Evolutionary conservation across 1,140 invertebrate genomes (phyloP).

Genomic region (Polypedilum pembai): DNA sequence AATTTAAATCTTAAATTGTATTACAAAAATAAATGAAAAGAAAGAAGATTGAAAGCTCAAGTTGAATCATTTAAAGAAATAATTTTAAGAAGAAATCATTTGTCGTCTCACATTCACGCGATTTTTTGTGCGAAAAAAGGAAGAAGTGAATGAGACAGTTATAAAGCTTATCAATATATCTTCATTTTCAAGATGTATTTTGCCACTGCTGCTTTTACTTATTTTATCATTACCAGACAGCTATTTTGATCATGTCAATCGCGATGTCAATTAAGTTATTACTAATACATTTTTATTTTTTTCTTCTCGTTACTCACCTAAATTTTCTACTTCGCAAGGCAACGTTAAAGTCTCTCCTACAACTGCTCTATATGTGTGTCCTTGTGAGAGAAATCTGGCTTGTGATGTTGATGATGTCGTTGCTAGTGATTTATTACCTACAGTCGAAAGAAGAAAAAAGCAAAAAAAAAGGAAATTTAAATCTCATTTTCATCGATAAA

Average conservation of each 20-base stretch:
- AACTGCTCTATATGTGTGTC: slow-evolving; percentile 63
- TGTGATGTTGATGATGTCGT: slow-evolving; percentile 34
- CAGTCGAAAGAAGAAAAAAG: not conserved
- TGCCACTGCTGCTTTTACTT: not conserved
- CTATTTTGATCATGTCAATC: slow-evolving; percentile 12
- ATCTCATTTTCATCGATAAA: slow-evolving; percentile 27
- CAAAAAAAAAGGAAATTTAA: not conserved
- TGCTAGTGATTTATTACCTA: slow-evolving; percentile 30
- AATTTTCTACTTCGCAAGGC: slow-evolving; percentile 67
- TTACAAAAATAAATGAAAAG: too few species aligned
- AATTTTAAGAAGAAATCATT: too few species aligned
- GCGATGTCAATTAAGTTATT: slow-evolving; percentile 24
- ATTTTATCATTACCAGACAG: not conserved
- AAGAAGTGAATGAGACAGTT: not conserved
- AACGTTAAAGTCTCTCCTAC: slow-evolving; percentile 64
- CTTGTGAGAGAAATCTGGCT: slow-evolving; percentile 61
- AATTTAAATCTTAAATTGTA: too few species aligned
- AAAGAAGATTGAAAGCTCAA: too few species aligned
- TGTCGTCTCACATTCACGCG: too few species aligned
- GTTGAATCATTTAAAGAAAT: too few species aligned
- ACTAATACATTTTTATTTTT: slow-evolving; percentile 18
- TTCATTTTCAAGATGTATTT: slow-evolving; percentile 19
- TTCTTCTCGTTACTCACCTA: slow-evolving; percentile 56
- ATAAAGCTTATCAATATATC: slow-evolving; percentile 21
- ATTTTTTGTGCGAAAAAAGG: too few species aligned